These are phyloP conservation scores for Tetraneura akinire DNA, from an alignment of 1,140 invertebrate genomes.

Conservation along the genomic window DNA sequence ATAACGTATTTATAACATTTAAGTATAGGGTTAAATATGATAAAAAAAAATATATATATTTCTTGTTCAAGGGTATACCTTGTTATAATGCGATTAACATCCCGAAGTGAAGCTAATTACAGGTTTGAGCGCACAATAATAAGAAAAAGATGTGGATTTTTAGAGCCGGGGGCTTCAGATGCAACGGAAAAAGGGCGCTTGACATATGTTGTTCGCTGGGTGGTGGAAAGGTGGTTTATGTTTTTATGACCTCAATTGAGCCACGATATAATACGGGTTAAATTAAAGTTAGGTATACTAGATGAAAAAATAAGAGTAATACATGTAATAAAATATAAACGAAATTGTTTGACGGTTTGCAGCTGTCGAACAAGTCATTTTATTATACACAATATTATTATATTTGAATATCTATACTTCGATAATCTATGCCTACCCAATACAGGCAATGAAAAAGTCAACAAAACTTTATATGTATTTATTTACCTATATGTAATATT, in stretches of 20 bases:
- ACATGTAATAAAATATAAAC: conserved; percentile 34
- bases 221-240: conserved; percentile 49
- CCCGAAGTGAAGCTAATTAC: conserved; percentile 26
- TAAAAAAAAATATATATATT: conserved; percentile 31
- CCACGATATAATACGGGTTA: conserved; percentile 9
- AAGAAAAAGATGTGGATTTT: conserved; percentile 46
- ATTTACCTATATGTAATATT: not conserved
- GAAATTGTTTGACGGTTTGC: conserved; percentile 26
- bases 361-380: conserved; percentile 23
- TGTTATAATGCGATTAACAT: conserved; percentile 48
- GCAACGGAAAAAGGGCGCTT: conserved; percentile 27
- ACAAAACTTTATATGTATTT: not conserved
- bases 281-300: conserved; percentile 24
- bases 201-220: conserved; percentile 27
- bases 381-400: too few species aligned
- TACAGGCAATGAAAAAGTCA: not conserved
- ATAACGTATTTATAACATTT: not conserved
- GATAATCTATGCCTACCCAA: not conserved
- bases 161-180: not conserved
- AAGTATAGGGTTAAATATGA: conserved; percentile 36
- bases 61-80: conserved; percentile 10
- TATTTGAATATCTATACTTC: not conserved
- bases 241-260: conserved; percentile 34
- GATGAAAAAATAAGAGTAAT: conserved; percentile 13
- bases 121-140: conserved; percentile 35